A percentile compares a stretch with the other conserved stretches of the same genome.
Evolutionary conservation across 30 jellyfish, hydroid and myxozoan genomes (phyloP).

Genomic region (Hydractinia symbiolongicarpus): DNA sequence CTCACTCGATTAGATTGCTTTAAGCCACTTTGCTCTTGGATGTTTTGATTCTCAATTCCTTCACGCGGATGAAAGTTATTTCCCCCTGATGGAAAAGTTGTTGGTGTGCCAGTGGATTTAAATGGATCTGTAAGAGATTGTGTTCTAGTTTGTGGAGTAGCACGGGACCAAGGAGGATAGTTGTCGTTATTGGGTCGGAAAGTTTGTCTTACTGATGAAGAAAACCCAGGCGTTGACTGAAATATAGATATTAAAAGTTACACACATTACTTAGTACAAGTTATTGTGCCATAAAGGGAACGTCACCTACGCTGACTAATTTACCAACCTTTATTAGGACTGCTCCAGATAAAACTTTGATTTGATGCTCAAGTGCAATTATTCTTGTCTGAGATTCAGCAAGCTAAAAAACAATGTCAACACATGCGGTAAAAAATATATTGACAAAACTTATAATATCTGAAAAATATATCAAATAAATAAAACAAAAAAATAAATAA

Average conservation of each 20-base stretch:
- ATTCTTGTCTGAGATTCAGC: constrained; percentile 93
- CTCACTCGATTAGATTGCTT: constrained; percentile 6
- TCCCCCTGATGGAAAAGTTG: neutral
- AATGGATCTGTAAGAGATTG: neutral
- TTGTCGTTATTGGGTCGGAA: constrained; percentile 22
- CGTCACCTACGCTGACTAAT: neutral
- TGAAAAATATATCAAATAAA: neutral
- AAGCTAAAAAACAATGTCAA: constrained; percentile 47
- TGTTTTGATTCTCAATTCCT: constrained; percentile 25
- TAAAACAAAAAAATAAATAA: neutral
- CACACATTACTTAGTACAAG: too few species aligned
- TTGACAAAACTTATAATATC: neutral
- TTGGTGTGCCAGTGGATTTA: neutral
- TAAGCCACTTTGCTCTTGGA: constrained; percentile 6
- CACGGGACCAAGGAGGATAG: constrained; percentile 22
- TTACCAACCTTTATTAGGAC: constrained; percentile 56
- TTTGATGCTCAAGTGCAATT: constrained; percentile 80
- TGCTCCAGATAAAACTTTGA: constrained; percentile 64
- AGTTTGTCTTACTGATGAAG: constrained; percentile 7
- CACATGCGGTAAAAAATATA: neutral
- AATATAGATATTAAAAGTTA: neutral
- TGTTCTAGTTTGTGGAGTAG: constrained; percentile 16
- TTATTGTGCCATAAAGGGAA: neutral
- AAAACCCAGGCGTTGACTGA: constrained; percentile 17
- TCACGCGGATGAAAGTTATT: constrained; percentile 23